Evolutionary conservation across 2,888 invertebrate genomes (phyloP), one percentile per base, ranked within the genome.

Genomic region (Plemyria rubiginata): DNA sequence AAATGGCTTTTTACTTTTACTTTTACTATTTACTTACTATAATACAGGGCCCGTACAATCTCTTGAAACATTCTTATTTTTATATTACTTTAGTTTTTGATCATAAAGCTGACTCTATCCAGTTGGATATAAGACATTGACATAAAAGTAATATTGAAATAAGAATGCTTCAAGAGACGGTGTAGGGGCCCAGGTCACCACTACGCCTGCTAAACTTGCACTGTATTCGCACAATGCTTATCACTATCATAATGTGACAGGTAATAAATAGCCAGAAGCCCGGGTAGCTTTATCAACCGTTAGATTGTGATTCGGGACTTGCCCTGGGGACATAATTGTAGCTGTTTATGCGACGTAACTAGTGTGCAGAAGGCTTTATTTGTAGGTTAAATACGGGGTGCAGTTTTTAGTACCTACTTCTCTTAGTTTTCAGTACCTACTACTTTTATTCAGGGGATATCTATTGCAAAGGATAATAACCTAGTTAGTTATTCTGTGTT

Each of bases 271-370:
- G 51, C 46, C 52, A 48, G 58, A 49, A 54, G 60, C 61, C 29
- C 15, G 9, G 29, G 41, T 11, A 15, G 60, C 48, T 62, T 65
- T 70, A 66, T 65, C 65, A 55, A 62, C 69, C 59, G 41, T 57
- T 62, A 63, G 65, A 68, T 67, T 63, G 67, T 61, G 66, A 66
- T 71, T 68, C 60, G 63, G 65, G 67, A 52, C 64, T 56, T 45
- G 59, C 66, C 67, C 65, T 12, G 32, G 65, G 67, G 71, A 60
- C 63, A 46, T 57, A 51, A 61, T 64, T 65, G 60, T 60, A 53
- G 60, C 55, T 55, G 55, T 56, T 56, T 60, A 38, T 56, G 29
- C 38, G 36, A 28, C 53, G 43, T 54, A 48, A 54, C 49, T 55
- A 55, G 53, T 50, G 49, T 45, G 15, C 43, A 38, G 28, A 36